A percentile compares a stretch with the other conserved stretches of the same genome.
phyloP scores from a whole-genome alignment of 2,797 vertebrate genomes.

The Monodelphis domestica region DNA sequence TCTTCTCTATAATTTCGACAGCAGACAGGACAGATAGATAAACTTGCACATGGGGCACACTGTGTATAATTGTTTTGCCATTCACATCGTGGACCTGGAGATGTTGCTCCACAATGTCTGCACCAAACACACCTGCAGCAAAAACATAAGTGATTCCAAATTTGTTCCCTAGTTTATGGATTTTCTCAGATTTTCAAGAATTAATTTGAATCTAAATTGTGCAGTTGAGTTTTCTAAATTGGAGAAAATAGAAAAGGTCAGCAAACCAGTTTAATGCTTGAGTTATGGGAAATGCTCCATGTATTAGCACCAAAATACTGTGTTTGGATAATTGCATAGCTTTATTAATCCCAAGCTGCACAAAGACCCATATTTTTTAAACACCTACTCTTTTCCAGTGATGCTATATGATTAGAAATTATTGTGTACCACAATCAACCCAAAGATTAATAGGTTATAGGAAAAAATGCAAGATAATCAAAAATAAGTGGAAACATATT shows the following conservation, averaged over 20 bases:
- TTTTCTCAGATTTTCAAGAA: background rate
- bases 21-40: constrained; percentile 94
- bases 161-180: background rate
- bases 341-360: background rate
- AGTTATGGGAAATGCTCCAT: background rate
- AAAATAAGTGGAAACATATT: background rate
- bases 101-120: constrained; percentile 95
- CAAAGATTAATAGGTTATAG: background rate
- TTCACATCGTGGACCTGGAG: constrained; percentile 95
- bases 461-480: background rate
- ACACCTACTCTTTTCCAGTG: background rate
- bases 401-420: background rate
- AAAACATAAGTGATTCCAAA: background rate
- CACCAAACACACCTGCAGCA: constrained; percentile 96
- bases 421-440: background rate
- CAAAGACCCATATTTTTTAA: background rate
- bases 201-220: background rate
- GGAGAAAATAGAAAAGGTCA: background rate
- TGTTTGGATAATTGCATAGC: background rate
- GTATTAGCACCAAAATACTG: background rate
- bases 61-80: constrained; percentile 99
- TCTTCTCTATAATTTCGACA: constrained; percentile 93
- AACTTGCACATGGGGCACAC: constrained; percentile 96
- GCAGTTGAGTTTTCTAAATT: background rate
- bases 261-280: background rate